Base-by-base conservation (phyloP, 2,888 invertebrate genomes). In the Oscheius sp. region DNA sequence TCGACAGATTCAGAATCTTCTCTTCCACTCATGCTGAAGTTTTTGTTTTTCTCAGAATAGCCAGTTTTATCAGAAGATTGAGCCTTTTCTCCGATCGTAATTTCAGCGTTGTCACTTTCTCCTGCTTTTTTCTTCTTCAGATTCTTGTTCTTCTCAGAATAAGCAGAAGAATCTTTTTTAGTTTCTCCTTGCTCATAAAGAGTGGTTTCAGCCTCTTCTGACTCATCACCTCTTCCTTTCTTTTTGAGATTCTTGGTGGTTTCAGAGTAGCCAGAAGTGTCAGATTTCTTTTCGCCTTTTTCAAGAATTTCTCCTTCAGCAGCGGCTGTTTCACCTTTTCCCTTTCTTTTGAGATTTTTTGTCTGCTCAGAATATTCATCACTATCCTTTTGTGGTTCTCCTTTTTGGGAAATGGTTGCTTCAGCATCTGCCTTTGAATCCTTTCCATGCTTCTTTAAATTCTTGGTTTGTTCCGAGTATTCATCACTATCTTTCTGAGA, bases 181-280 rank as follows among this genome's bases (percentile, higher is more conserved):
- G 33, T 6, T 45, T 58, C 67, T 12, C 29, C 66, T 8, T 42
- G 48, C 20, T 70, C 15, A 20, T 61, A 23, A 10, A n/a, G 20
- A 2, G 65, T 33, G 46, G 48, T 46, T 55, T 65, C 63, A 8
- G 53, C 46, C 17, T 52, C 23, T 45, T 64, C 57, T 8, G 6
- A 1, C 23, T 61, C 33, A 12, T 50, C 31, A 8, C 8, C 20
- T 27, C 29, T 29, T 52, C 31, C 27, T 2, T n/a, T 10, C 52
- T 27, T 23, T n/a, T 52, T 25, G 12, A 52, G 25, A 27, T 25
- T n/a, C 27, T 52, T 29, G 29, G n/a, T 27, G 1, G 23, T 52
- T 27, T 52, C 52, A 1, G 52, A 52, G 27, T 52, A 52, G 1
- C 5, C 27, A 25, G 52, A 27, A 12, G 25, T 10, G 2, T 52